Evolutionary conservation across 2,797 vertebrate species (phyloP).

Genomic region (Lindbergichthys nudifrons): DNA sequence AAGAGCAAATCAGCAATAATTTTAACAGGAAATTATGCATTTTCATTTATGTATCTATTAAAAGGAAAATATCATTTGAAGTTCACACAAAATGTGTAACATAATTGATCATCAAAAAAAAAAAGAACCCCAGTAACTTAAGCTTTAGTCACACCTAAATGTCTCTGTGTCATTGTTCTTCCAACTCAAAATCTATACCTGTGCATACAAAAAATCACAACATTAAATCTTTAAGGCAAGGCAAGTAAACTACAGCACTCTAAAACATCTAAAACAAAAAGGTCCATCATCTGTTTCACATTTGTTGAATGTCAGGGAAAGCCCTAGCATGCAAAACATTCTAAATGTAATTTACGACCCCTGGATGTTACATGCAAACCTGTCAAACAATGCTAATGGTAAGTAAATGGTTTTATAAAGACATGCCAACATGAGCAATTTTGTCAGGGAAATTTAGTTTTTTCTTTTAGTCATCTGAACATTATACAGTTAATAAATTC

Average conservation of each 20-base stretch:
- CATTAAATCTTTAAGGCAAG: no score
- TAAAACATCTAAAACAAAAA: no score
- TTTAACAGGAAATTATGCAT: no score
- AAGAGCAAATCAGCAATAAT: no score
- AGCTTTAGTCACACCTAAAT: constrained; percentile 4
- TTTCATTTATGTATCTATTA: no score
- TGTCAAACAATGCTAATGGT: neutral
- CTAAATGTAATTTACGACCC: neutral
- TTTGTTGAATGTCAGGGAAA: constrained; percentile 15
- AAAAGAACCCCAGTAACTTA: neutral
- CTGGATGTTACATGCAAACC: neutral
- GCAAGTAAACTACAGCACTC: no score
- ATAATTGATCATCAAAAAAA: no score
- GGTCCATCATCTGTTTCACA: constrained; percentile 9
- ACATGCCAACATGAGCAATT: neutral
- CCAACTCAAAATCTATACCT: neutral
- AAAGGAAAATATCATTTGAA: no score
- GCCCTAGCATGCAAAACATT: neutral
- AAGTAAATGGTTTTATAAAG: neutral
- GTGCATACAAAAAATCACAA: neutral
- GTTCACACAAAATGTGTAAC: no score
- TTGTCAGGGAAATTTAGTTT: neutral
- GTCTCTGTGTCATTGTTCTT: constrained; percentile 3
- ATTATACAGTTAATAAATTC: constrained; percentile 14
- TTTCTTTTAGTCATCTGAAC: constrained; percentile 19